Conservation (phyloP, 2,797 vertebrate genomes). For the Phrynocephalus guinanensis region DNA sequence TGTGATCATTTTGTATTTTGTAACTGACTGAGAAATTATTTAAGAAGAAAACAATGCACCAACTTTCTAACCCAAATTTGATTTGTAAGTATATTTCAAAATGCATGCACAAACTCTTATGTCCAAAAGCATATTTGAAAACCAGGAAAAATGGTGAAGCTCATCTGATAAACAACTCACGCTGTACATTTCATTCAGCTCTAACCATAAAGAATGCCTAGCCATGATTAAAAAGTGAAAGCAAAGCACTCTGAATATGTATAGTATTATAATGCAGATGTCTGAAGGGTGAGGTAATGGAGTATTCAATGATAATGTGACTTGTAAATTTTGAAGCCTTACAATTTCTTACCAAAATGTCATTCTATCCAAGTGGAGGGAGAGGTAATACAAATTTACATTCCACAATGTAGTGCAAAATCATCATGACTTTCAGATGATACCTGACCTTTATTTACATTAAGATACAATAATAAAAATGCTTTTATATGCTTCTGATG, state of each 20-base stretch:
- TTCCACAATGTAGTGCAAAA: constrained; percentile 14
- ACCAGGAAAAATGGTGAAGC: neutral
- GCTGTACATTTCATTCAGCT: neutral
- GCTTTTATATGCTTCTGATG: constrained; percentile 2
- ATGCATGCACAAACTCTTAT: neutral
- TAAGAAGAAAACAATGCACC: neutral
- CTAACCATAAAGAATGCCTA: neutral
- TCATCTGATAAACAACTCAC: neutral
- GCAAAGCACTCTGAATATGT: constrained; percentile 3
- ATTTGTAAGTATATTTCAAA: neutral
- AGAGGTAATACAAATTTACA: constrained; percentile 18
- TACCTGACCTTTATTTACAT: constrained; percentile 22
- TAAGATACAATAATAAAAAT: neutral
- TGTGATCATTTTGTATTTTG: neutral
- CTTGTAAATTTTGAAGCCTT: constrained; percentile 32
- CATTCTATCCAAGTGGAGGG: constrained; percentile 4
- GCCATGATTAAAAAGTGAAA: neutral
- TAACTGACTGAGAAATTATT: neutral
- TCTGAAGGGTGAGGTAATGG: constrained; percentile 29
- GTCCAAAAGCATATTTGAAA: constrained; percentile 13
- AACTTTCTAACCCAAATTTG: neutral
- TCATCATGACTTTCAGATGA: constrained; percentile 30
- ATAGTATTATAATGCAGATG: constrained; percentile 18
- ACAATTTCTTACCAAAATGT: constrained; percentile 8
- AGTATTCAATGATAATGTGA: constrained; percentile 33